Conservation (phyloP, 2,797 vertebrate species). For the Girardinus metallicus region DNA sequence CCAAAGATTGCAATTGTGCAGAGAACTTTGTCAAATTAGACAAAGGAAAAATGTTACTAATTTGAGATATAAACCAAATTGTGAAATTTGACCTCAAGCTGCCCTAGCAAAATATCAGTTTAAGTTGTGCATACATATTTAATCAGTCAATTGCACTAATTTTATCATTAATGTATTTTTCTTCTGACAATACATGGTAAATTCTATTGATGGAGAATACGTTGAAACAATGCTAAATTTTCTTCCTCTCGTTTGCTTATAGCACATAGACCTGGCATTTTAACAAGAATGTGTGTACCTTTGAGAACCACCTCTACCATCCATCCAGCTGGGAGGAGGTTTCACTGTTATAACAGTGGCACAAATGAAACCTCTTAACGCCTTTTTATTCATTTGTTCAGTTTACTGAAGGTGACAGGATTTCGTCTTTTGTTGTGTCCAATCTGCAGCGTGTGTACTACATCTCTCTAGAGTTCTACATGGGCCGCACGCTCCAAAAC, state of each 20-base stretch:
- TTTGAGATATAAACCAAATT: too few species aligned
- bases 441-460: constrained; percentile 93
- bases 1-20: too few species aligned
- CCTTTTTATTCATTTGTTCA: neutral
- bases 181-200: neutral
- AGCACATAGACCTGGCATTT: neutral
- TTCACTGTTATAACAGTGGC: neutral
- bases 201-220: neutral
- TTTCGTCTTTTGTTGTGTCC: constrained; percentile 10
- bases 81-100: too few species aligned
- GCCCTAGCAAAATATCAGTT: neutral
- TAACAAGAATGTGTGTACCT: neutral
- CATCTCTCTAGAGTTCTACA: constrained; percentile 98
- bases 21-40: too few species aligned
- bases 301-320: neutral
- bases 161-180: neutral
- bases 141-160: neutral
- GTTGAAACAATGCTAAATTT: neutral
- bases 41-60: too few species aligned
- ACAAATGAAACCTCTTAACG: neutral
- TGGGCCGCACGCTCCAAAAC: constrained; percentile 98
- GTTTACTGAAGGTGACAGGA: neutral
- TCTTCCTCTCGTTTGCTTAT: neutral
- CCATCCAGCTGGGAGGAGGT: neutral
- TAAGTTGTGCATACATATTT: neutral